Evolutionary conservation across 2,797 vertebrate species (phyloP).

Genomic region (Myripristis murdjan): DNA sequence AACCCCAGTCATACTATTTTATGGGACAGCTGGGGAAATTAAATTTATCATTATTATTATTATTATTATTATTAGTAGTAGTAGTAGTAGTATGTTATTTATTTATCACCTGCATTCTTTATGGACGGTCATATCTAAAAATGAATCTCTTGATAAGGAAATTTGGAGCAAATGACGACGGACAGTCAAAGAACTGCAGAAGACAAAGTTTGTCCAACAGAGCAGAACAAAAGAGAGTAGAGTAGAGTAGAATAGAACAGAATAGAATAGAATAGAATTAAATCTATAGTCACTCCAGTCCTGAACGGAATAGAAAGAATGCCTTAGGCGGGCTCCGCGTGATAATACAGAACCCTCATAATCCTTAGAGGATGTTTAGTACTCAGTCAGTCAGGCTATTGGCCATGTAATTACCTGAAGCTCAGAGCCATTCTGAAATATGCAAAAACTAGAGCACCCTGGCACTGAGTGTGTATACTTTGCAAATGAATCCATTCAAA

Average conservation of each 20-base stretch:
- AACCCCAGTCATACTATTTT: too few species aligned
- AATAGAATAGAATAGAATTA: background rate
- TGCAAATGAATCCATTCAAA: constrained; percentile 22
- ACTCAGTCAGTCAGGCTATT: constrained; percentile 11
- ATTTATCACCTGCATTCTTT: too few species aligned
- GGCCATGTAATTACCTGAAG: constrained; percentile 28
- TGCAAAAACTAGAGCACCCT: constrained; percentile 11
- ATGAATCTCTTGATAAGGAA: too few species aligned
- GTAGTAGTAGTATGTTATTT: too few species aligned
- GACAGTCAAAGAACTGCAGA: too few species aligned
- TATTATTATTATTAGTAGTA: too few species aligned
- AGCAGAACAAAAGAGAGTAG: background rate
- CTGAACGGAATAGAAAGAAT: background rate
- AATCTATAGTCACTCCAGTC: too few species aligned
- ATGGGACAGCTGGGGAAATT: too few species aligned
- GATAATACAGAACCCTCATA: background rate
- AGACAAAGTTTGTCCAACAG: background rate
- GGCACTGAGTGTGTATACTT: background rate
- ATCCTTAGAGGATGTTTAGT: constrained; percentile 12
- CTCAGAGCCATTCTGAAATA: constrained; percentile 16
- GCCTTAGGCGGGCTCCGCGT: background rate
- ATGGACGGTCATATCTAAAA: too few species aligned
- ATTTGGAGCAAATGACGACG: too few species aligned
- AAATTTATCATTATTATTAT: too few species aligned
- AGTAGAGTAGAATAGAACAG: background rate